Conservation (phyloP, 1,140 invertebrate species). For the Acromyrmex echinatior region DNA sequence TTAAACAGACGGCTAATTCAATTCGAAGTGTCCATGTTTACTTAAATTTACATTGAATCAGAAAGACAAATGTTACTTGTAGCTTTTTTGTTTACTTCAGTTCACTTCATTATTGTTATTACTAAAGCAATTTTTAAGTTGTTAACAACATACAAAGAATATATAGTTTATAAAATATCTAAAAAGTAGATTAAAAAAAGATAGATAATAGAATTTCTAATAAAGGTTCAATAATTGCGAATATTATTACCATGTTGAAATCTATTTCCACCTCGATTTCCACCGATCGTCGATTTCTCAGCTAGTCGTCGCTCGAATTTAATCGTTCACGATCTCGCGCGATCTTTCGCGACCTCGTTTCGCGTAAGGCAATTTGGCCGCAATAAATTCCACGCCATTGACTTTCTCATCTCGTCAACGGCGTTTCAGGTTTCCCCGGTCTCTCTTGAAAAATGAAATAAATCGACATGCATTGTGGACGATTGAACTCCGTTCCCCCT, state of each 20-base stretch:
- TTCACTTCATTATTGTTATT: not conserved
- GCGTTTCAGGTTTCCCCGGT: not conserved
- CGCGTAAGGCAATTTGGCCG: conserved; percentile 40
- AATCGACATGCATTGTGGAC: conserved; percentile 6
- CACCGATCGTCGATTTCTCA: conserved; percentile 28
- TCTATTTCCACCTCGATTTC: conserved; percentile 8
- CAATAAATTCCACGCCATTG: conserved; percentile 50
- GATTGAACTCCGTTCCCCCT: conserved; percentile 10
- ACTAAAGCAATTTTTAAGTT: not conserved
- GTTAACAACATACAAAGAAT: not conserved
- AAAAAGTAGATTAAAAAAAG: not conserved
- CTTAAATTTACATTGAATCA: not conserved
- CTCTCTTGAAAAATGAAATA: conserved; percentile 17
- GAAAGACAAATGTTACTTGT: not conserved
- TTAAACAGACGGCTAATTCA: conserved; percentile 5
- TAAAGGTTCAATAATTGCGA: conserved; percentile 4
- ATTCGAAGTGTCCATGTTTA: not conserved
- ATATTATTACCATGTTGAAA: not conserved
- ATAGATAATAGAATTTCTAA: not conserved
- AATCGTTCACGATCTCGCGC: conserved; percentile 31
- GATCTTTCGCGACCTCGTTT: conserved; percentile 23
- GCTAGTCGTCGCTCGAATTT: conserved; percentile 41
- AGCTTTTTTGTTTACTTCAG: not conserved
- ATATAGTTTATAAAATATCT: not conserved
- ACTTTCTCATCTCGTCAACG: conserved; percentile 36